Evolutionary conservation across 2,797 vertebrate species (phyloP).

Genomic region (Hipposideros larvatus): DNA sequence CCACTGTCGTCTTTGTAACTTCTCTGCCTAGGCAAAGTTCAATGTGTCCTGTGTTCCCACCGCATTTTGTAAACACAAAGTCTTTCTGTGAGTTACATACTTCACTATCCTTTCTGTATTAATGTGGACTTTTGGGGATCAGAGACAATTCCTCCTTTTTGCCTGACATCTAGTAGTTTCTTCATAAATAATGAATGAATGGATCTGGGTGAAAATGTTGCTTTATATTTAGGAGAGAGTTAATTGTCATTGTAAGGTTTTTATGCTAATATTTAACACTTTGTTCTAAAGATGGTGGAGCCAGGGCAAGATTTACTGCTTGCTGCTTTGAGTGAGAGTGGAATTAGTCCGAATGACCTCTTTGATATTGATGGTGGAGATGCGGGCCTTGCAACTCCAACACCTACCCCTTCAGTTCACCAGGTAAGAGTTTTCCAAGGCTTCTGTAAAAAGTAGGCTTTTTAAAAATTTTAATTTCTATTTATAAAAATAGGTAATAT

Average conservation of each 20-base stretch:
- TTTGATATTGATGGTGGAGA: conserved; percentile 97
- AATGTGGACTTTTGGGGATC: neutral
- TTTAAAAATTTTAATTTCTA: conserved; percentile 16
- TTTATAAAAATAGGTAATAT: neutral
- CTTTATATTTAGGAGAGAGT: conserved; percentile 57
- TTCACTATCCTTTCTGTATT: neutral
- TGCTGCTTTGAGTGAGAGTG: conserved; percentile 98
- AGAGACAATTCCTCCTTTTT: neutral
- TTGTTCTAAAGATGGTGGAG: conserved; percentile 94
- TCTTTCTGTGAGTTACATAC: neutral
- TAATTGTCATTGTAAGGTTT: conserved; percentile 51
- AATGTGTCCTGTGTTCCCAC: neutral
- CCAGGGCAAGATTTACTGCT: conserved; percentile 99
- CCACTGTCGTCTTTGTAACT: neutral
- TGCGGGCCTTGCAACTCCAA: conserved; percentile 87
- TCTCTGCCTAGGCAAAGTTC: neutral
- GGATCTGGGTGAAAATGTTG: conserved; percentile 30
- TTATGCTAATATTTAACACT: conserved; percentile 67
- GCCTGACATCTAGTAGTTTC: neutral
- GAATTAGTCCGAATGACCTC: conserved; percentile 98
- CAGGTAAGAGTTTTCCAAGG: conserved; percentile 90
- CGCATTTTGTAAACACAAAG: neutral
- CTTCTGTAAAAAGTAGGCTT: neutral
- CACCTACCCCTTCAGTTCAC: conserved; percentile 90
- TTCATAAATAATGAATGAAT: conserved; percentile 28